Evolutionary conservation across 2,113 vertebrate species (phyloP).

Genomic region (Acanthochromis polyacanthus): DNA sequence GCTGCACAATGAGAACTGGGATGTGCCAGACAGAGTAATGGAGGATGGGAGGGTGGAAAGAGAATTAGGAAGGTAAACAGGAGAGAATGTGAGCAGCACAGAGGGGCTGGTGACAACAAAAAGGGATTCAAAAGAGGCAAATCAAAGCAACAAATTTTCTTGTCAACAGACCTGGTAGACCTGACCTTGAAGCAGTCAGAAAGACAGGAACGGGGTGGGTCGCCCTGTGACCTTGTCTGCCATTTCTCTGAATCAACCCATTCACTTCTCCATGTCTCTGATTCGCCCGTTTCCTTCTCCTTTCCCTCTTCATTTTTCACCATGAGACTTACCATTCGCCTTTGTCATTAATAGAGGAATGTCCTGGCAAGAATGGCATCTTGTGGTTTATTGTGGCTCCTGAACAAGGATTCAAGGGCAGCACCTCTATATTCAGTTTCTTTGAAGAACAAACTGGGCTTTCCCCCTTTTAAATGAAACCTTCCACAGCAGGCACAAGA

Average conservation of each 20-base stretch:
- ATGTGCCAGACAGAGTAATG: conserved; percentile 58
- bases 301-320: conserved; percentile 67
- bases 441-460: conserved; percentile 36
- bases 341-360: conserved; percentile 78
- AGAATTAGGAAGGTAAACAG: conserved; percentile 49
- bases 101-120: conserved; percentile 2
- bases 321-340: conserved; percentile 62
- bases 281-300: conserved; percentile 22
- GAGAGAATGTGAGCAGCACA: conserved; percentile 29
- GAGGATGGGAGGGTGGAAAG: conserved; percentile 60
- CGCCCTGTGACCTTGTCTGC: conserved; percentile 50
- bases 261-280: conserved; percentile 54
- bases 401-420: conserved; percentile 40
- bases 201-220: conserved; percentile 22
- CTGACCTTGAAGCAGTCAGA: conserved; percentile 48
- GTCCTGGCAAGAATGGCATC: conserved; percentile 55
- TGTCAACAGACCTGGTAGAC: conserved; percentile 41
- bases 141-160: conserved; percentile 58
- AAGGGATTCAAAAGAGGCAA: conserved; percentile 23
- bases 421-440: conserved; percentile 35
- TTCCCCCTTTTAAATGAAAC: conserved; percentile 30
- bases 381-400: conserved; percentile 54
- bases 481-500: conserved; percentile 9
- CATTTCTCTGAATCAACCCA: conserved; percentile 61
- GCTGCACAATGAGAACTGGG: conserved; percentile 75